Evolutionary conservation across 1,140 invertebrate genomes (phyloP).

Genomic region (Rhizoglyphus robini): DNA sequence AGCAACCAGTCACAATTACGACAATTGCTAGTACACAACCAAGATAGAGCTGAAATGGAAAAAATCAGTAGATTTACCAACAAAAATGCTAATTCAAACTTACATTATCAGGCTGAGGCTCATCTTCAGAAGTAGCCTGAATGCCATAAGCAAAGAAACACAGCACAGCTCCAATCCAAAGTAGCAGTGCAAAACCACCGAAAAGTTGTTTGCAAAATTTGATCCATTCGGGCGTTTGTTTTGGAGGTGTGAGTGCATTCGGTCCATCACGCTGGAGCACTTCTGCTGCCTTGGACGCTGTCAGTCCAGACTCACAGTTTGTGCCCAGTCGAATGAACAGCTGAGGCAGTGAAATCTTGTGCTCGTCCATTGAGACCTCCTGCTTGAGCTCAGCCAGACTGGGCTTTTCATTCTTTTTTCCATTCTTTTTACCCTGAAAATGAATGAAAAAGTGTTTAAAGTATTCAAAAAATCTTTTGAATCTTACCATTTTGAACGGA

Average conservation of each 20-base stretch:
- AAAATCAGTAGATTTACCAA: background rate
- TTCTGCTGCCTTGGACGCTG: conserved; percentile 37
- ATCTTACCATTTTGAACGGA: too few relatives aligned
- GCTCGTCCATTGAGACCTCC: conserved; percentile 93
- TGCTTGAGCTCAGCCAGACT: conserved; percentile 91
- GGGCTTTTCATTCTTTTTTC: too few relatives aligned
- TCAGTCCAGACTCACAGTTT: conserved; percentile 69
- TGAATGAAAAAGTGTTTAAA: background rate
- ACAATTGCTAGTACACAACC: conserved; percentile 87
- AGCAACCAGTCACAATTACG: conserved; percentile 88
- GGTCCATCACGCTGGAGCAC: conserved; percentile 47
- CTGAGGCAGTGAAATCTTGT: conserved; percentile 91
- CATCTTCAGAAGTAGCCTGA: conserved; percentile 34
- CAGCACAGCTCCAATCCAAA: conserved; percentile 57
- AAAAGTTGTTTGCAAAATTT: conserved; percentile 50
- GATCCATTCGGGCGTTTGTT: conserved; percentile 37
- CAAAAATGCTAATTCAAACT: conserved; percentile 17
- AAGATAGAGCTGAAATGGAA: conserved; percentile 54
- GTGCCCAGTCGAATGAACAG: conserved; percentile 87
- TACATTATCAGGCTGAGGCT: conserved; percentile 43
- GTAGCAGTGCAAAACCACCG: conserved; percentile 55
- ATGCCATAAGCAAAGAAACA: conserved; percentile 52
- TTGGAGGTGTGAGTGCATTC: conserved; percentile 50
- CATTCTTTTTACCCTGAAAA: conserved; percentile 40
- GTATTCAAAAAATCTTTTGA: too few relatives aligned